These are phyloP conservation scores for Ondatra zibethicus DNA, from an alignment of 2,113 vertebrate species.

Conservation along the genomic window DNA sequence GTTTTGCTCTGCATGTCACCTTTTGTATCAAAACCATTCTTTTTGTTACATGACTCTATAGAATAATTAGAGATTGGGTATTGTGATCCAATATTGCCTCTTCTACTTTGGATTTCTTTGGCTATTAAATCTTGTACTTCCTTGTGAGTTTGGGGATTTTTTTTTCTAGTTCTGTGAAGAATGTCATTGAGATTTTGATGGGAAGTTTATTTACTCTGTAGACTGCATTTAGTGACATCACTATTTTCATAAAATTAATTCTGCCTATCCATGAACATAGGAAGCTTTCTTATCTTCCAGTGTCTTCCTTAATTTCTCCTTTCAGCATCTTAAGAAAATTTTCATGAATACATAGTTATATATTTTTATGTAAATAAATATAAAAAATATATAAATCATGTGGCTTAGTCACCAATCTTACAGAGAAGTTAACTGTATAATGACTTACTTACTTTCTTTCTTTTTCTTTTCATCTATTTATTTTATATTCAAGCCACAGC, in stretches of 20 bases:
- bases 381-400: not conserved
- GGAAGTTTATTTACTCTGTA: not conserved
- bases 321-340: not conserved
- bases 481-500: not conserved
- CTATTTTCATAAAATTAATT: not conserved
- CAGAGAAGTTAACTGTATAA: not conserved
- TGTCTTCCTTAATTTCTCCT: not conserved
- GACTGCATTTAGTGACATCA: not conserved
- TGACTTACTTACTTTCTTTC: not conserved
- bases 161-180: not conserved
- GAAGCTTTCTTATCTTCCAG: not conserved
- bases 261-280: not conserved
- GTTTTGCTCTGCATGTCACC: not conserved
- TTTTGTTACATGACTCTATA: not conserved
- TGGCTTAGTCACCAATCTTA: not conserved
- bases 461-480: not conserved
- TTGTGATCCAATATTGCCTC: not conserved
- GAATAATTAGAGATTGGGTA: not conserved
- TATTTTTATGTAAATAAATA: no score
- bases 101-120: not conserved
- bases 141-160: not conserved
- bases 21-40: not conserved
- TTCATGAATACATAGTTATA: not conserved
- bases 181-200: not conserved
- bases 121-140: not conserved